phyloP scores from a whole-genome alignment of 2,113 vertebrate genomes.

The Melanotaenia duboulayi region DNA sequence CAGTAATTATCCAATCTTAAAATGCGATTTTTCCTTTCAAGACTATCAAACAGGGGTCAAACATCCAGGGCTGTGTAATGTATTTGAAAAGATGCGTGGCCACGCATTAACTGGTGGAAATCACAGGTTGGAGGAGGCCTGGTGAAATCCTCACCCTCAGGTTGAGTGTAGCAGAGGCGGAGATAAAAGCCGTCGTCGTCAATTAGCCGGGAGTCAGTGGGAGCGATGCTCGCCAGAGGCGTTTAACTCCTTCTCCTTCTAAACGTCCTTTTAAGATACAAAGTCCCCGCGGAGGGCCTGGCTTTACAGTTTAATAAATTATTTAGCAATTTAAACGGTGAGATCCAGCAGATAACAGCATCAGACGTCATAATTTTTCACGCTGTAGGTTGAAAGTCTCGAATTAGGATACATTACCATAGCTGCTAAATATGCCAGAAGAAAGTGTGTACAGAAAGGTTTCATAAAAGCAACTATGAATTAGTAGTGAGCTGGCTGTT shows the following conservation, averaged over 20 bases:
- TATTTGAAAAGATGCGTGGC: slow-evolving; percentile 40
- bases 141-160: slow-evolving; percentile 65
- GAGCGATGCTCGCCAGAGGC: slow-evolving; percentile 80
- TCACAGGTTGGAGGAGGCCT: slow-evolving; percentile 69
- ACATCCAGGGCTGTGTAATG: slow-evolving; percentile 29
- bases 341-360: slow-evolving; percentile 74
- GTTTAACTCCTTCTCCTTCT: slow-evolving; percentile 78
- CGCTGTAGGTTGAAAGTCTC: slow-evolving; percentile 49
- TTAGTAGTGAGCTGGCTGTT: slow-evolving; percentile 1
- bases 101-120: slow-evolving; percentile 53
- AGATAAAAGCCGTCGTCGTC: slow-evolving; percentile 80
- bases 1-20: slow-evolving; percentile 54
- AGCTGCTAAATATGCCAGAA: slow-evolving; percentile 35
- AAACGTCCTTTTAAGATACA: slow-evolving; percentile 81
- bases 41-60: slow-evolving; percentile 68
- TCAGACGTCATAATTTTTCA: slow-evolving; percentile 62
- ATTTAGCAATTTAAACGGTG: slow-evolving; percentile 83
- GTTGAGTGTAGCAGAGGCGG: slow-evolving; percentile 69
- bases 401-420: slow-evolving; percentile 29
- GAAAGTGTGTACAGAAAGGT: background rate
- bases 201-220: slow-evolving; percentile 79
- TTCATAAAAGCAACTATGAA: background rate
- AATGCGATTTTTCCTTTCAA: slow-evolving; percentile 33
- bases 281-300: slow-evolving; percentile 80
- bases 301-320: slow-evolving; percentile 83